Conservation (phyloP, 2,888 invertebrate species). For the Lumbricus terrestris region DNA sequence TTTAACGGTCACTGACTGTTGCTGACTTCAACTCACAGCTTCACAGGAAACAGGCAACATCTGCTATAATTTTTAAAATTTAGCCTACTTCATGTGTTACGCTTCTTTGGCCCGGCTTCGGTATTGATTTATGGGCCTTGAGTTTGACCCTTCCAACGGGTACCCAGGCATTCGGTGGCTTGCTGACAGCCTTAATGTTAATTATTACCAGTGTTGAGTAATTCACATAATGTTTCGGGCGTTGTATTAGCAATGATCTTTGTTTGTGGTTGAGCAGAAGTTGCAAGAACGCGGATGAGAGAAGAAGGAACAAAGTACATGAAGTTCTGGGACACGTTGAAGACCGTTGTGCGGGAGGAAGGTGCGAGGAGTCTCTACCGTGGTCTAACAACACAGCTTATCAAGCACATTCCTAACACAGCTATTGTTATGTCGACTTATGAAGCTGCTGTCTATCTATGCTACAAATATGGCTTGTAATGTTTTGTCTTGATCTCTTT, state of each 20-base stretch:
- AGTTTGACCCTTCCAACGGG: too few species aligned
- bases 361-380: constrained; percentile 88
- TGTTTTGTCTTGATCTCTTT: neutral
- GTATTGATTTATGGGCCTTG: too few species aligned
- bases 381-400: constrained; percentile 87
- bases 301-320: constrained; percentile 92
- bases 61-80: too few species aligned
- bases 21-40: too few species aligned
- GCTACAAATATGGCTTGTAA: constrained; percentile 22
- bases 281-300: constrained; percentile 89
- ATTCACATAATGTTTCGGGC: neutral
- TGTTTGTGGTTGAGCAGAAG: constrained; percentile 66
- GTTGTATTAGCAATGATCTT: neutral
- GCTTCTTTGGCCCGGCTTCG: too few species aligned
- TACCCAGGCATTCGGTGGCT: too few species aligned
- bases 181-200: too few species aligned
- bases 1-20: too few species aligned
- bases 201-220: neutral
- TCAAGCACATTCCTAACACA: constrained; percentile 97
- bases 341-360: constrained; percentile 85
- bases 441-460: constrained; percentile 67
- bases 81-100: too few species aligned
- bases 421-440: constrained; percentile 99
- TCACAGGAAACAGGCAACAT: too few species aligned
- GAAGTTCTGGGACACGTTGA: constrained; percentile 89